Evolutionary conservation across 2,888 invertebrate species (phyloP).

Genomic region (Melikaiella ostensackeni): DNA sequence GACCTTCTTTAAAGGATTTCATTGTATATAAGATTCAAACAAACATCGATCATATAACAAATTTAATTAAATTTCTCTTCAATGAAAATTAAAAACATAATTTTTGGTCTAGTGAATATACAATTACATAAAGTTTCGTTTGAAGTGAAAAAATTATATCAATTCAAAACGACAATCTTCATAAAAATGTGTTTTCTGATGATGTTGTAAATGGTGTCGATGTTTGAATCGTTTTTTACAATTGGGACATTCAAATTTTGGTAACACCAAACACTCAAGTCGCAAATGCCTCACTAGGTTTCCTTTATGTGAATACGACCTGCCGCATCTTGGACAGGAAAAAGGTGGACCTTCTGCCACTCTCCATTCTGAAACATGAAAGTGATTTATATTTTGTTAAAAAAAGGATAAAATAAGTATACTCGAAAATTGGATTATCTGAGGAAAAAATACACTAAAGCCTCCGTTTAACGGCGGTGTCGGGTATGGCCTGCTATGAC

Average conservation of each 20-base stretch:
- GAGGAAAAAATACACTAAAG: no score
- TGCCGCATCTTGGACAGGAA: no score
- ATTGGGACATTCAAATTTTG: constrained; percentile 67
- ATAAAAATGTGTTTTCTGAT: not conserved
- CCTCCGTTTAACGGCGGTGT: no score
- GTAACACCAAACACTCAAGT: constrained; percentile 66
- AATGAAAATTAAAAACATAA: no score
- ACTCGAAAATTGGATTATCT: not conserved
- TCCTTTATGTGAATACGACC: constrained; percentile 71
- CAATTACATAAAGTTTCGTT: not conserved
- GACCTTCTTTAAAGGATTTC: no score
- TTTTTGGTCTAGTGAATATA: not conserved
- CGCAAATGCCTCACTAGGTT: constrained; percentile 72
- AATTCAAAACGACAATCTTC: not conserved
- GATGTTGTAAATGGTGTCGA: constrained; percentile 70
- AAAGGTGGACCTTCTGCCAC: not conserved
- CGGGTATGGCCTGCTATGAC: no score
- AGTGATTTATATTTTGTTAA: not conserved
- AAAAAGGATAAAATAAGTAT: not conserved
- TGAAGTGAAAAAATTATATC: not conserved
- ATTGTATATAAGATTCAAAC: no score
- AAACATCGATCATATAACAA: not conserved
- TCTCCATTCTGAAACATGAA: not conserved
- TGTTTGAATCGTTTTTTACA: constrained; percentile 75
- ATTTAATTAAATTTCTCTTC: no score